A percentile compares a stretch with the other conserved stretches of the same genome.
These are phyloP conservation scores for Melinopterus prodromus DNA, from an alignment of 2,888 invertebrate species.

Conservation along the genomic window DNA sequence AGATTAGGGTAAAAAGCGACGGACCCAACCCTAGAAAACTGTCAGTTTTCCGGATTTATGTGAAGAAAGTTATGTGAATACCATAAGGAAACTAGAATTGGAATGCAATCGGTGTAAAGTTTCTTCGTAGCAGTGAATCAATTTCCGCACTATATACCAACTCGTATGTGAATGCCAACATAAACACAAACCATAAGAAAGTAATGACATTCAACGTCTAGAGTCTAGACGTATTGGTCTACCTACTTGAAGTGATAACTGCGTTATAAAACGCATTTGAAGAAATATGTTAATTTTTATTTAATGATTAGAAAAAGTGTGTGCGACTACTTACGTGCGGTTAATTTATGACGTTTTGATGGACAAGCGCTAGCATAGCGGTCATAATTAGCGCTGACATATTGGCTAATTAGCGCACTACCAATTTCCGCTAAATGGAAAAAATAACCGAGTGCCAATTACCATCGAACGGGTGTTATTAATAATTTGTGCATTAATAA, in stretches of 20 bases:
- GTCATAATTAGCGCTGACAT: not conserved
- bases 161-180: too few species aligned
- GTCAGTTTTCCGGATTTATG: too few species aligned
- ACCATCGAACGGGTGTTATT: not conserved
- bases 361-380: constrained; percentile 4
- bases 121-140: too few species aligned
- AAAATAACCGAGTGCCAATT: not conserved
- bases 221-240: not conserved
- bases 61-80: too few species aligned
- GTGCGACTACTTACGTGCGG: not conserved
- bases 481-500: constrained; percentile 4
- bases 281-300: not conserved
- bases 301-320: not conserved
- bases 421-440: constrained; percentile 4
- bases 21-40: too few species aligned
- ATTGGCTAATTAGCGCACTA: not conserved
- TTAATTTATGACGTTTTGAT: not conserved
- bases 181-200: too few species aligned
- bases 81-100: too few species aligned
- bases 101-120: too few species aligned
- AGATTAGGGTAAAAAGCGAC: too few species aligned
- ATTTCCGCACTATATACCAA: too few species aligned
- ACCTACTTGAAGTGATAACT: not conserved
- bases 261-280: not conserved
- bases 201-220: too few species aligned